Conservation (phyloP, 1,140 invertebrate species). For the Metaphire vulgaris region DNA sequence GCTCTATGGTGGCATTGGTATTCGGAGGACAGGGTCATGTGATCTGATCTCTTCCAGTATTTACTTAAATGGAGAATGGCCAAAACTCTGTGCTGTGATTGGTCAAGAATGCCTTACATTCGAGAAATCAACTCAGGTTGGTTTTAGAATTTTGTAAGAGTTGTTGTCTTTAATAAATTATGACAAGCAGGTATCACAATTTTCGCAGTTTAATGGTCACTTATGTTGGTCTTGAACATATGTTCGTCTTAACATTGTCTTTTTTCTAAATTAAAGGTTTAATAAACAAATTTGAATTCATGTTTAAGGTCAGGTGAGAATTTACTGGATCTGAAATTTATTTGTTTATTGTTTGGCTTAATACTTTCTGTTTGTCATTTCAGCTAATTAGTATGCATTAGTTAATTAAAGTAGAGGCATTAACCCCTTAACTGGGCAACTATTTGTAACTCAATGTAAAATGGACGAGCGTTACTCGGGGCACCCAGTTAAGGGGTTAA, state of each 20-base stretch:
- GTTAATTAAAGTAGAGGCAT: too few relatives aligned
- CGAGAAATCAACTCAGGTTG: not conserved
- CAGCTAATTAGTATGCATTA: too few relatives aligned
- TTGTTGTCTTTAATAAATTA: too few relatives aligned
- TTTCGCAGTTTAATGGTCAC: not conserved
- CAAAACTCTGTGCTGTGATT: not conserved
- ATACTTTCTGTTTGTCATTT: too few relatives aligned
- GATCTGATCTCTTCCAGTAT: not conserved
- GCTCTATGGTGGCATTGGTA: not conserved
- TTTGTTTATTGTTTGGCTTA: too few relatives aligned
- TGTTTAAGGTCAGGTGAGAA: not conserved
- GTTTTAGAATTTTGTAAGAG: too few relatives aligned
- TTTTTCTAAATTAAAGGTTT: not conserved
- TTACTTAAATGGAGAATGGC: conserved; percentile 1
- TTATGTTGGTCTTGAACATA: not conserved
- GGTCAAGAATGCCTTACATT: not conserved
- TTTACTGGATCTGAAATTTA: too few relatives aligned
- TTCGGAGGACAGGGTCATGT: not conserved
- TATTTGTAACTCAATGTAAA: too few relatives aligned
- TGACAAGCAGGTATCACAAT: not conserved
- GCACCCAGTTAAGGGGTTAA: too few relatives aligned
- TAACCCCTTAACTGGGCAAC: too few relatives aligned
- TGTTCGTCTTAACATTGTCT: not conserved
- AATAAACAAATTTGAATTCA: not conserved
- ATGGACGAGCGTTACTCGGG: too few relatives aligned